Evolutionary conservation across 2,113 vertebrate species (phyloP).

Genomic region (Leptodactylus fuscus): DNA sequence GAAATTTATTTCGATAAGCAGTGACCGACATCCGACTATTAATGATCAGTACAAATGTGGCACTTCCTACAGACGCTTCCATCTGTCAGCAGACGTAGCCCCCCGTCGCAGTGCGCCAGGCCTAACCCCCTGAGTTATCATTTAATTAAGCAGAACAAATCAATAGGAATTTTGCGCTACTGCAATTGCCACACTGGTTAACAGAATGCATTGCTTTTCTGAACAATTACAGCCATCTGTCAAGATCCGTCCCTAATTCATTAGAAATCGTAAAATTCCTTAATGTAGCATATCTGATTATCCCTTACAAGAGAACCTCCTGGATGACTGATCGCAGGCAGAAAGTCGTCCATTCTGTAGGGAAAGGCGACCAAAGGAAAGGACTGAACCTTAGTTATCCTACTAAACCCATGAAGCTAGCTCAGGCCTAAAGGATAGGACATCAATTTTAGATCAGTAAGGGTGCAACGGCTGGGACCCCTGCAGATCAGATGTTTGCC

Average conservation of each 20-base stretch:
- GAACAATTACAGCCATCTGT: slow-evolving; percentile 50
- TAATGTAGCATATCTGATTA: slow-evolving; percentile 35
- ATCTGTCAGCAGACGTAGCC: slow-evolving; percentile 9
- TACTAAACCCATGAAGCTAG: too few relatives aligned
- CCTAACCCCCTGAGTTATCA: slow-evolving; percentile 31
- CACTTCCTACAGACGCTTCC: not conserved
- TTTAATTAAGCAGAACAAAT: slow-evolving; percentile 50
- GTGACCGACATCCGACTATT: not conserved
- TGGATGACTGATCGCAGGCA: not conserved
- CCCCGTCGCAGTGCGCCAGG: not conserved
- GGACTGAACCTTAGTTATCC: too few relatives aligned
- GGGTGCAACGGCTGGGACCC: too few relatives aligned
- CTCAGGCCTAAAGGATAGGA: too few relatives aligned
- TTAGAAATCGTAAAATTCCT: slow-evolving; percentile 15
- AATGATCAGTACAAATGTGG: slow-evolving; percentile 5
- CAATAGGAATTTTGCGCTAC: slow-evolving; percentile 33
- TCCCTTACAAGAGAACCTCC: not conserved
- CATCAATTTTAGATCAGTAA: too few relatives aligned
- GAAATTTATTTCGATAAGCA: not conserved
- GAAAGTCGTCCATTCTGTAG: not conserved
- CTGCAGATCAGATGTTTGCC: too few relatives aligned
- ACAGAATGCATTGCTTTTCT: not conserved
- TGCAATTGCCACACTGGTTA: slow-evolving; percentile 35
- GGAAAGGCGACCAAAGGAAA: not conserved
- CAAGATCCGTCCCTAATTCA: slow-evolving; percentile 30